A percentile compares a stretch with the other conserved stretches of the same genome.
phyloP scores from a whole-genome alignment of 2,888 invertebrate genomes.

The Phrixothrix hirtus region DNA sequence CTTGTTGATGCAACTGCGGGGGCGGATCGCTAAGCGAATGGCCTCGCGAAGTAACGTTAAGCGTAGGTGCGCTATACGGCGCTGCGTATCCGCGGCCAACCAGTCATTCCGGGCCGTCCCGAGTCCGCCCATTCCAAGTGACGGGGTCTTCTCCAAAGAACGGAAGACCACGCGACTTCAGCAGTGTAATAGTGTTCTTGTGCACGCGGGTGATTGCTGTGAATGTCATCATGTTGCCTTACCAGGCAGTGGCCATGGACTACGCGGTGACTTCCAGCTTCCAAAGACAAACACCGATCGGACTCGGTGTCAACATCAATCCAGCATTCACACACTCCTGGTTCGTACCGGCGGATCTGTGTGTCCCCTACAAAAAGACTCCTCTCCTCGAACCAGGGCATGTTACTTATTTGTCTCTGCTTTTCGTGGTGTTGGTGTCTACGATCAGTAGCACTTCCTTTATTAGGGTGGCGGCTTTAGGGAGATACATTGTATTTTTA shows the following conservation, averaged over 20 bases:
- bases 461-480: conserved; percentile 14
- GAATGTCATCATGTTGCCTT: conserved; percentile 71
- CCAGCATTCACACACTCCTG: conserved; percentile 92
- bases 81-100: conserved; percentile 55
- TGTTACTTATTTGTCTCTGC: conserved; percentile 64
- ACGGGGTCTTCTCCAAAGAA: conserved; percentile 25
- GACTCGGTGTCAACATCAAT: conserved; percentile 63
- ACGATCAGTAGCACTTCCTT: conserved; percentile 23
- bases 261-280: conserved; percentile 64
- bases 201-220: conserved; percentile 35
- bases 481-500: conserved; percentile 2
- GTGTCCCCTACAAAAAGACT: conserved; percentile 81
- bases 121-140: conserved; percentile 47
- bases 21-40: conserved; percentile 51
- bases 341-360: conserved; percentile 93
- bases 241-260: conserved; percentile 88
- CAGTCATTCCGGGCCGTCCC: conserved; percentile 45
- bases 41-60: conserved; percentile 47
- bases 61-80: conserved; percentile 44
- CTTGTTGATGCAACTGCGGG: conserved; percentile 55
- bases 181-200: conserved; percentile 35
- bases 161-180: conserved; percentile 25
- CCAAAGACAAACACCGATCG: conserved; percentile 53
- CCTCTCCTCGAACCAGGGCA: conserved; percentile 92
- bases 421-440: conserved; percentile 33